These are phyloP conservation scores for Melanargia galathea DNA, from an alignment of 2,888 invertebrate genomes.

Conservation along the genomic window DNA sequence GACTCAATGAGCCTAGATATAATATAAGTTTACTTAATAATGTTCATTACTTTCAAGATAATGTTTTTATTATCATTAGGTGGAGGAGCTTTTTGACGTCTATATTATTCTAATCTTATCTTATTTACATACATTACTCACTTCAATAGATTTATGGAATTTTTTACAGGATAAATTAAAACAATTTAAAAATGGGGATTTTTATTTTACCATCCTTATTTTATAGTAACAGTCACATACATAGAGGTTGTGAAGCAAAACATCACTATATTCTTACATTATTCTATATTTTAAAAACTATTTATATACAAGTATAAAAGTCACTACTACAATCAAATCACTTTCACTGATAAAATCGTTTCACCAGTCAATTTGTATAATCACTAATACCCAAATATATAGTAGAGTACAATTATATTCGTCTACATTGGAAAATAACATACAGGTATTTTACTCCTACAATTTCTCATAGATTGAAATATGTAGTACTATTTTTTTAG, in stretches of 20 bases:
- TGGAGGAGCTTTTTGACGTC: no score
- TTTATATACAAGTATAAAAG: conserved; percentile 79
- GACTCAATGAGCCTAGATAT: no score
- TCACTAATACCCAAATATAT: conserved; percentile 40
- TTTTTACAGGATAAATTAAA: conserved; percentile 36
- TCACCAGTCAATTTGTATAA: conserved; percentile 51
- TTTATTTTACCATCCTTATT: conserved; percentile 68
- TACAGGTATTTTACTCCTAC: conserved; percentile 19
- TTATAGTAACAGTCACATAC: conserved; percentile 75
- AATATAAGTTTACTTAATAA: background rate
- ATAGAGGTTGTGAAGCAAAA: conserved; percentile 73
- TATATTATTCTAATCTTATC: no score
- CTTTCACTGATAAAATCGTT: conserved; percentile 61
- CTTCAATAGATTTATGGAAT: no score
- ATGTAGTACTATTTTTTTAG: conserved; percentile 13
- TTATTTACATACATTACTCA: no score
- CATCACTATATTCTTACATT: conserved; percentile 70
- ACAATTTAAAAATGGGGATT: conserved; percentile 61
- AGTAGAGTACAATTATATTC: conserved; percentile 38
- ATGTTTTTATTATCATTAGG: no score
- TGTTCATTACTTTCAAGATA: no score
- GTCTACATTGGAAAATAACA: conserved; percentile 27
- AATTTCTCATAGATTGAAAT: conserved; percentile 16
- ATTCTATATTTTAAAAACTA: conserved; percentile 63
- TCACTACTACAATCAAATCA: conserved; percentile 67